Percentiles rank a stretch among this genome's conserved stretches.
Conservation (phyloP, 2,888 invertebrate genomes). For the Coleophora flavipennella region DNA sequence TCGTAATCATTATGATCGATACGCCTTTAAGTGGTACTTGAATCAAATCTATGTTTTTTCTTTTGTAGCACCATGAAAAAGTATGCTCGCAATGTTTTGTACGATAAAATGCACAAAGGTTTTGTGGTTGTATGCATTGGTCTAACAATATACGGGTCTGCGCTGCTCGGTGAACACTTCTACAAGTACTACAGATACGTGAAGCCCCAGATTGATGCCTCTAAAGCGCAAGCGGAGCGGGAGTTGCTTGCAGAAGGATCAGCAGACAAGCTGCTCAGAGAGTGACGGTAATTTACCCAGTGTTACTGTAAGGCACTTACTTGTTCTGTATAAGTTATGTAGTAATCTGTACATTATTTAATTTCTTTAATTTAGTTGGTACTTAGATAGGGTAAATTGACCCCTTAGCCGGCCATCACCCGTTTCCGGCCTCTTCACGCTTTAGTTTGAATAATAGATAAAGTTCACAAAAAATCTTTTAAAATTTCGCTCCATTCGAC, state of each 20-base stretch:
- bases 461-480: too few species aligned
- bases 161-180: conserved; percentile 43
- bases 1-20: too few species aligned
- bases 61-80: conserved; percentile 52
- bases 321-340: conserved; percentile 4
- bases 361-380: too few species aligned
- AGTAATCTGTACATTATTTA: conserved; percentile 7
- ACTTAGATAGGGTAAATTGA: too few species aligned
- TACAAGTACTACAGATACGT: conserved; percentile 58
- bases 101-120: conserved; percentile 63
- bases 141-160: conserved; percentile 43
- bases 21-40: too few species aligned
- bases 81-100: conserved; percentile 44
- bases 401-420: too few species aligned
- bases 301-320: conserved; percentile 6
- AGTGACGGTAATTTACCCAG: conserved; percentile 16
- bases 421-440: too few species aligned
- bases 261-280: conserved; percentile 39
- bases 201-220: conserved; percentile 50
- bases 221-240: conserved; percentile 43
- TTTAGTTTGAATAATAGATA: too few species aligned
- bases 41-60: background rate
- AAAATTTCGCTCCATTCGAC: too few species aligned
- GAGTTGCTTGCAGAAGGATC: conserved; percentile 67
- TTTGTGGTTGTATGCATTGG: conserved; percentile 59